Percentiles rank a stretch among this genome's conserved stretches.
phyloP scores from a whole-genome alignment of 2,797 vertebrate genomes.

The Oryzias dopingdopingensis region DNA sequence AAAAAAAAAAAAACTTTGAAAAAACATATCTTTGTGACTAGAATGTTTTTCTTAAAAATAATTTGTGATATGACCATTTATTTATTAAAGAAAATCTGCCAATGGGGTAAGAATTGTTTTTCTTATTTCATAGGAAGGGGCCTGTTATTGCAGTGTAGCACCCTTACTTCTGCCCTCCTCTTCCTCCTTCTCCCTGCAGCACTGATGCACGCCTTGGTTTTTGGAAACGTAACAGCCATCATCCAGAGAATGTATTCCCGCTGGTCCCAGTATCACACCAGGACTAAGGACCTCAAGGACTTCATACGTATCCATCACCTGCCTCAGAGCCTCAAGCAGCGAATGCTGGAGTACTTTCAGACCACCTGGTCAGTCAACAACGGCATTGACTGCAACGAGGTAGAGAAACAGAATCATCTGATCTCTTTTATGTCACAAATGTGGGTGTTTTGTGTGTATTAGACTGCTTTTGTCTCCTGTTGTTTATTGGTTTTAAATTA shows the following conservation, averaged over 20 bases:
- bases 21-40: too few species aligned
- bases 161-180: not conserved
- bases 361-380: constrained; percentile 98
- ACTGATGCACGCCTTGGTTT: constrained; percentile 96
- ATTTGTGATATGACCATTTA: too few species aligned
- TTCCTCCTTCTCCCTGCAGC: constrained; percentile 68
- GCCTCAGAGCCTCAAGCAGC: constrained; percentile 93
- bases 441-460: too few species aligned
- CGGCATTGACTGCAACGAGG: constrained; percentile 94
- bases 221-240: constrained; percentile 97
- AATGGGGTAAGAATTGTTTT: too few species aligned
- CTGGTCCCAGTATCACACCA: constrained; percentile 97
- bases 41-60: too few species aligned
- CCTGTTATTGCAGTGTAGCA: not conserved
- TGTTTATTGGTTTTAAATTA: too few species aligned
- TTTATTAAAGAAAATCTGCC: too few species aligned
- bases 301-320: constrained; percentile 96
- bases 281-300: constrained; percentile 97
- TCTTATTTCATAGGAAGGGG: too few species aligned
- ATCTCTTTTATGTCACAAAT: not conserved
- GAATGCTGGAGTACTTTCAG: constrained; percentile 98
- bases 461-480: too few species aligned
- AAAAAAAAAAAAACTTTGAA: too few species aligned
- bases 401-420: constrained; percentile 55
- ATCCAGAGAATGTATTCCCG: constrained; percentile 98